These are phyloP conservation scores for Hypselothyrea guttata DNA, from an alignment of 2,888 invertebrate genomes.

Conservation along the genomic window DNA sequence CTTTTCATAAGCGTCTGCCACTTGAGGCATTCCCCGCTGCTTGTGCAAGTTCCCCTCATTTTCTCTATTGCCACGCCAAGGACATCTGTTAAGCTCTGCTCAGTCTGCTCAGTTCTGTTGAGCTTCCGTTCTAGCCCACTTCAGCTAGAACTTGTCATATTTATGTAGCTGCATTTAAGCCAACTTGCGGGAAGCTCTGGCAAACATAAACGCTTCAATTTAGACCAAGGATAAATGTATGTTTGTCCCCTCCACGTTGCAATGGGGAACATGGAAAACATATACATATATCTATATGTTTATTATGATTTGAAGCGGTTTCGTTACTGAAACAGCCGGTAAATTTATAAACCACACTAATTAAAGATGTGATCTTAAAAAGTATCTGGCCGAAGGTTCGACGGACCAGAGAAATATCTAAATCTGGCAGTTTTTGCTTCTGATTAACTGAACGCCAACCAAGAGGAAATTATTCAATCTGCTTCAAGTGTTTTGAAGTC, in stretches of 20 bases:
- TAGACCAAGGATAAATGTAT: constrained; percentile 42
- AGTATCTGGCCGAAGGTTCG: no score
- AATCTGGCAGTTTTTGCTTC: no score
- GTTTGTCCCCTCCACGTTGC: no score
- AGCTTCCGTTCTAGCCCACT: constrained; percentile 24
- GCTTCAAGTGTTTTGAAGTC: no score
- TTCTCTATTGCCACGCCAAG: constrained; percentile 35
- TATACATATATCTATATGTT: constrained; percentile 3
- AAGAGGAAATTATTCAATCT: no score
- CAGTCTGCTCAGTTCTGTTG: neutral
- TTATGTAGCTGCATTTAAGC: constrained; percentile 66
- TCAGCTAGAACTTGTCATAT: constrained; percentile 63
- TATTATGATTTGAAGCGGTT: constrained; percentile 12
- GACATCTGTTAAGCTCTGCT: constrained; percentile 38
- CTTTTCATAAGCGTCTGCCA: constrained; percentile 69
- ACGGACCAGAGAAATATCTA: no score
- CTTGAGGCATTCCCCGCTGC: constrained; percentile 50
- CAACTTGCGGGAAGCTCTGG: constrained; percentile 32
- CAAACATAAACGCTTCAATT: constrained; percentile 56
- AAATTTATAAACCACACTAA: no score
- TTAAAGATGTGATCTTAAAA: constrained; percentile 3
- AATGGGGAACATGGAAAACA: no score
- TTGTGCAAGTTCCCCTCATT: constrained; percentile 20
- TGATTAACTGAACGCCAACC: no score
- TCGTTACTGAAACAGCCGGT: no score